These are phyloP conservation scores for Clivina fossor DNA, from an alignment of 2,888 invertebrate genomes.

Conservation along the genomic window DNA sequence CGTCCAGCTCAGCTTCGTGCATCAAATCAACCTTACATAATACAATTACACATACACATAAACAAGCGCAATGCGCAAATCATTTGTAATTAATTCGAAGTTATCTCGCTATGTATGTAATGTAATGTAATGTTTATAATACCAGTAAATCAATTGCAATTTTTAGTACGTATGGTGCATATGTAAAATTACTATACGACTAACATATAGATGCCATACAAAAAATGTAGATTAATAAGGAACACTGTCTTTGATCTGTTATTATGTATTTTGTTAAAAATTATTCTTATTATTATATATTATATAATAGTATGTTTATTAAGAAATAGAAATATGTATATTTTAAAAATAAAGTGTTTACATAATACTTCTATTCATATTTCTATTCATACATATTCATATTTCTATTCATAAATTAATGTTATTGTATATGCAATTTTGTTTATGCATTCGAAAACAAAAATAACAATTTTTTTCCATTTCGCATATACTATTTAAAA, in stretches of 20 bases:
- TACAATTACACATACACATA: no score
- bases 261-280: constrained; percentile 23
- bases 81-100: no score
- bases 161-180: constrained; percentile 24
- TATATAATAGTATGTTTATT: constrained; percentile 23
- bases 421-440: no score
- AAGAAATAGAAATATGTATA: constrained; percentile 14
- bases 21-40: constrained; percentile 7
- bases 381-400: no score
- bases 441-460: no score
- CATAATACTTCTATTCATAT: no score
- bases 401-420: no score
- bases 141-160: constrained; percentile 6
- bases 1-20: not conserved
- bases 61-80: no score
- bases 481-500: no score
- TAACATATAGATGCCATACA: constrained; percentile 26
- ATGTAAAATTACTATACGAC: constrained; percentile 20
- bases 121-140: constrained; percentile 15
- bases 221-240: constrained; percentile 13
- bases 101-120: no score
- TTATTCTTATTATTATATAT: constrained; percentile 9
- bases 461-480: no score
- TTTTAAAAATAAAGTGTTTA: no score
- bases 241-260: constrained; percentile 9